A percentile compares a stretch with the other conserved stretches of the same genome.
Evolutionary conservation across 2,888 invertebrate genomes (phyloP).

Genomic region (Bimastos eiseni): DNA sequence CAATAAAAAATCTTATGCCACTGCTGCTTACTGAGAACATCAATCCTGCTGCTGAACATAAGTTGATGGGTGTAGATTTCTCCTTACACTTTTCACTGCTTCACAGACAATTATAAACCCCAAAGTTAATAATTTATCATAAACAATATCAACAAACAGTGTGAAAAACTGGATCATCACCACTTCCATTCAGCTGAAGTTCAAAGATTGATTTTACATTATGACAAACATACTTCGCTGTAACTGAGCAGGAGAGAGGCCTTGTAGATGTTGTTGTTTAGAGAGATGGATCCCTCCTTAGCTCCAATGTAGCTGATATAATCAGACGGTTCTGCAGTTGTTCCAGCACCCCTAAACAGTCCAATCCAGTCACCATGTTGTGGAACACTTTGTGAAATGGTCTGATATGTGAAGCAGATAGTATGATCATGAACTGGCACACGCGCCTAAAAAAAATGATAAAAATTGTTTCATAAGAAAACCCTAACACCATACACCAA

Average conservation of each 20-base stretch:
- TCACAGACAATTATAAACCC: neutral
- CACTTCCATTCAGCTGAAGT: neutral
- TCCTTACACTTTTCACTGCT: neutral
- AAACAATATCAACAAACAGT: neutral
- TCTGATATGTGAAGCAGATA: constrained; percentile 1
- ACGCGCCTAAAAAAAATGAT: neutral
- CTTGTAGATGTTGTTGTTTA: neutral
- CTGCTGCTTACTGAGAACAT: neutral
- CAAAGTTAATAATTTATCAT: neutral
- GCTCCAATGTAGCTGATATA: neutral
- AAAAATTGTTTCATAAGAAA: neutral
- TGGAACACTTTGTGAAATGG: neutral
- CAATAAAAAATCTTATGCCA: neutral
- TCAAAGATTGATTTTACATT: neutral
- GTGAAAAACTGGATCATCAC: neutral
- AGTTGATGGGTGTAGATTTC: neutral
- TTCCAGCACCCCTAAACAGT: neutral
- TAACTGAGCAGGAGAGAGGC: neutral
- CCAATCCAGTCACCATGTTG: constrained; percentile 20
- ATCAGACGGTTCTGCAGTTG: neutral
- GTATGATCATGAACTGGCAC: neutral
- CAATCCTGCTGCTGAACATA: neutral
- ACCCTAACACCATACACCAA: neutral
- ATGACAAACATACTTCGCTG: neutral
- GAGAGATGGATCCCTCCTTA: neutral